Evolutionary conservation across 2,888 invertebrate species (phyloP).

Genomic region (Neuroscelio doddi): DNA sequence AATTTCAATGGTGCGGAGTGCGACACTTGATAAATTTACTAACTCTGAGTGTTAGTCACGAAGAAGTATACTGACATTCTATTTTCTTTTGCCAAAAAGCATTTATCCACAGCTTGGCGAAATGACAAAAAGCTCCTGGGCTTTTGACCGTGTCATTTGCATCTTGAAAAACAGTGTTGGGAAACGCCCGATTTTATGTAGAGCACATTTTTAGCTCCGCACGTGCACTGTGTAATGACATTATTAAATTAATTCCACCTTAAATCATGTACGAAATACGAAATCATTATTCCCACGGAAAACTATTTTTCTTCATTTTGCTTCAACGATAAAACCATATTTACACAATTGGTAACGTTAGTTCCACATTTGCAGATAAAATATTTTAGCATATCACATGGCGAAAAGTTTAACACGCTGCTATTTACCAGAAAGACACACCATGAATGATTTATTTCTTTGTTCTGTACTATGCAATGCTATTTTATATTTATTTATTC

Average conservation of each 20-base stretch:
- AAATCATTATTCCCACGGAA: neutral
- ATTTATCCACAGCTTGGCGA: slow-evolving; percentile 21
- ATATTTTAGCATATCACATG: slow-evolving; percentile 18
- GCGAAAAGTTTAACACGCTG: slow-evolving; percentile 9
- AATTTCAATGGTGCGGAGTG: neutral
- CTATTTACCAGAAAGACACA: slow-evolving; percentile 23
- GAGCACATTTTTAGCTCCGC: slow-evolving; percentile 12
- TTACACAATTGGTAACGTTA: neutral
- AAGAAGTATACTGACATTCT: slow-evolving; percentile 13
- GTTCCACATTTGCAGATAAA: neutral
- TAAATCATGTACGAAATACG: slow-evolving; percentile 7
- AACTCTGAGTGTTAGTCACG: neutral
- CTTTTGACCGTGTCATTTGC: slow-evolving; percentile 27
- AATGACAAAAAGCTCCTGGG: slow-evolving; percentile 28
- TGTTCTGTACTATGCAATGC: slow-evolving; percentile 27
- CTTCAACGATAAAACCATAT: too few species aligned
- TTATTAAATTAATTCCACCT: slow-evolving; percentile 41
- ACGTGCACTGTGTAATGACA: slow-evolving; percentile 26
- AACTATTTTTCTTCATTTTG: too few species aligned
- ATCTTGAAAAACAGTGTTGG: slow-evolving; percentile 26
- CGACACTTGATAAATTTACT: slow-evolving; percentile 11
- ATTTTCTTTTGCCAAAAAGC: slow-evolving; percentile 22
- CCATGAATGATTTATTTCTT: slow-evolving; percentile 41
- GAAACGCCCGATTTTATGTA: slow-evolving; percentile 20
- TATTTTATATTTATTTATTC: slow-evolving; percentile 49